Conservation (phyloP, 2,888 invertebrate species). For the Criorhina ranunculi region DNA sequence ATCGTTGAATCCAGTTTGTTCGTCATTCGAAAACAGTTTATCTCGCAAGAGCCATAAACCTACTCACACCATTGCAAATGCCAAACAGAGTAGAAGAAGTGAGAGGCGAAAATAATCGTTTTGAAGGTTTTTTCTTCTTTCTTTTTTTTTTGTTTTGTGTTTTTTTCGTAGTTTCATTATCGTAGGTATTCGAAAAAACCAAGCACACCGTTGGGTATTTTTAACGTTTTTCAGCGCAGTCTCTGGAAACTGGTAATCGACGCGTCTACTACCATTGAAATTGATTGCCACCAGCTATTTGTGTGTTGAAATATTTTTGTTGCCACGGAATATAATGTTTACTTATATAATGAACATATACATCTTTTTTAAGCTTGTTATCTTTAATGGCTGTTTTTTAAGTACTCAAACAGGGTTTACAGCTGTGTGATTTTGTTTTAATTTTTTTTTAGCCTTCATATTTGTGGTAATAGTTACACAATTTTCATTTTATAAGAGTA, state of each 20-base stretch:
- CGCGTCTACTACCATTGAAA: slow-evolving; percentile 34
- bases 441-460: background rate
- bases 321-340: slow-evolving; percentile 25
- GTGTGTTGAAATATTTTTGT: slow-evolving; percentile 57
- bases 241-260: slow-evolving; percentile 69
- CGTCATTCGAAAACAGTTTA: slow-evolving; percentile 74
- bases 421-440: background rate
- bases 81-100: slow-evolving; percentile 47
- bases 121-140: slow-evolving; percentile 48
- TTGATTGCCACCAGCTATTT: slow-evolving; percentile 53
- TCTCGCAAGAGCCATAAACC: slow-evolving; percentile 53
- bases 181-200: slow-evolving; percentile 65
- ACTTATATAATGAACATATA: slow-evolving; percentile 18
- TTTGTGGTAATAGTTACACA: background rate
- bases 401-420: slow-evolving; percentile 23
- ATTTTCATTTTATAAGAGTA: too few species aligned
- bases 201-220: slow-evolving; percentile 53
- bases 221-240: slow-evolving; percentile 71
- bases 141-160: slow-evolving; percentile 27
- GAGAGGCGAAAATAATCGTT: slow-evolving; percentile 69
- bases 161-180: slow-evolving; percentile 62
- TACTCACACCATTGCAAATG: slow-evolving; percentile 26
- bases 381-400: slow-evolving; percentile 49
- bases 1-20: slow-evolving; percentile 66
- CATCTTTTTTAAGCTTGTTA: slow-evolving; percentile 39